Conservation (phyloP, 2,113 vertebrate genomes). For the Pithys albifrons region DNA sequence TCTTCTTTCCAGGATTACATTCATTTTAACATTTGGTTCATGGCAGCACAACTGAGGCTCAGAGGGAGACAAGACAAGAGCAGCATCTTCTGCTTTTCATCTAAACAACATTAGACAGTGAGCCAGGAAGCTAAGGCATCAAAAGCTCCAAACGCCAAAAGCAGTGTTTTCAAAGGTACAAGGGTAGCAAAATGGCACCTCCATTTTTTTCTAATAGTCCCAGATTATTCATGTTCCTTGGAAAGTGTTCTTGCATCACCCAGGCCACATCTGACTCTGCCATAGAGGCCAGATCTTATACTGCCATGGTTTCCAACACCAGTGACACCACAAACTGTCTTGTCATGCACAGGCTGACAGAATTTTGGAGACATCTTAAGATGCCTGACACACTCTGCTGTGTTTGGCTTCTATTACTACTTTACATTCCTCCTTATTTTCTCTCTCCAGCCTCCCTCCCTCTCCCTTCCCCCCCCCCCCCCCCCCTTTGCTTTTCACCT, state of each 20-base stretch:
- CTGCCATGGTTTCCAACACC: neutral
- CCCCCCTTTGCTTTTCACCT: rapidly evolving
- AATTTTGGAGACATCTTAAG: neutral
- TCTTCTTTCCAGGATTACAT: neutral
- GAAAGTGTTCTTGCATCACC: neutral
- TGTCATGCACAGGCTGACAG: neutral
- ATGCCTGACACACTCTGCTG: neutral
- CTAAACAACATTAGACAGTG: neutral
- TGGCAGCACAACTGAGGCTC: neutral
- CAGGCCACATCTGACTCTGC: neutral
- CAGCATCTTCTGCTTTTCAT: neutral
- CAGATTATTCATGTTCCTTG: neutral
- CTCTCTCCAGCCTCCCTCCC: too few species aligned
- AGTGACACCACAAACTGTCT: too few species aligned
- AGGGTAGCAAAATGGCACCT: rapidly evolving
- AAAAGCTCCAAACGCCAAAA: neutral
- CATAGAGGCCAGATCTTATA: neutral
- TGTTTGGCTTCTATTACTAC: neutral
- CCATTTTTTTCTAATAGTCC: neutral
- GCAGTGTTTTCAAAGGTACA: neutral
- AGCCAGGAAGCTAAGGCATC: neutral
- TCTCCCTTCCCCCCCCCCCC: too few species aligned
- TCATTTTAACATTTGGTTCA: neutral
- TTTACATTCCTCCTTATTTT: neutral
- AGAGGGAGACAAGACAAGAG: neutral